Evolutionary conservation across 2,888 invertebrate species (phyloP), one percentile per base, ranked within the genome.

Genomic region (Ophion costatus): DNA sequence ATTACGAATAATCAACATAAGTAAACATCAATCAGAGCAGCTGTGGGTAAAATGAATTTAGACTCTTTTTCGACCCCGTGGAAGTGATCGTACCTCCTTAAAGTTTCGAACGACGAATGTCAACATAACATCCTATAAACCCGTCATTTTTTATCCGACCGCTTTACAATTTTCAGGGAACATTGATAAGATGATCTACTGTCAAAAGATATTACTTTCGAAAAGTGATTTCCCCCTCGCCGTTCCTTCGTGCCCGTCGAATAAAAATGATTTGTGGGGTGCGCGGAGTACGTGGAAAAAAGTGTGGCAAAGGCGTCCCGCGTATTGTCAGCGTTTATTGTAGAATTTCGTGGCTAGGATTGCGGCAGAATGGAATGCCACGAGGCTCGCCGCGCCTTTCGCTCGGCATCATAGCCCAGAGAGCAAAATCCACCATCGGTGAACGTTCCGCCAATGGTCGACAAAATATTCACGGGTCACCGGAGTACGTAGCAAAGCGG

Each of bases 391-490:
- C 93, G 93, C 93, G 92, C 93, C 93, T 93, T 93, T 93, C 92
- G 88, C 92, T 90, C 81, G 42, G 89, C 59, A 29, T 86, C 57
- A 75, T 75, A 17, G 64, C 24, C 56, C 24, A 17, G 29, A 22
- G 38, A 86, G 87, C 86, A 80, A 45, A 69, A 63, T 81, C 45
- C 38, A 45, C 76, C 33, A 80, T 29, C 88, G 90, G 92, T 92
- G 92, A 92, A 92, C 90, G 91, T 87, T 88, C 87, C 71, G 74
- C 67, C 33, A 67, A 56, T 75, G 86, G 90, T 91, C 91, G 90
- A 90, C 90, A 90, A 92, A 51, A 92, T 92, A 90, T 92, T 93
- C 92, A 92, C 92, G 90, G 93, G 93, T 93, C 93, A 93, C 91
- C 89, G 90, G 91, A 91, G 90, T 92, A 91, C 90, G 88, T 89